A percentile compares a stretch with the other conserved stretches of the same genome.
These are phyloP conservation scores for Delichon dasypus DNA, from an alignment of 2,797 vertebrate genomes.

Conservation along the genomic window DNA sequence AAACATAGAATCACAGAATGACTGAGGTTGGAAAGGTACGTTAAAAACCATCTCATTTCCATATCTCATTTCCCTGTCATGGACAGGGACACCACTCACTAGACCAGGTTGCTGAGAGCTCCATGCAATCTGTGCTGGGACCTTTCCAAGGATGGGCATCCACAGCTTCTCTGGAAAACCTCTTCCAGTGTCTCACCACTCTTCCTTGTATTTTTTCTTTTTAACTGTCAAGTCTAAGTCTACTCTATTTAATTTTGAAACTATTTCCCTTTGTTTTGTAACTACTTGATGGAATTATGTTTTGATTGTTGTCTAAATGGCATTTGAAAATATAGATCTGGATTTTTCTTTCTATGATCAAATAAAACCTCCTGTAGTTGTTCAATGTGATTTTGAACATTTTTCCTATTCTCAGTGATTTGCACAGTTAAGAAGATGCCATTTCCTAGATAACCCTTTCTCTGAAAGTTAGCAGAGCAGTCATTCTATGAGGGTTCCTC, in stretches of 20 bases:
- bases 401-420: not conserved
- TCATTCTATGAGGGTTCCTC: not conserved
- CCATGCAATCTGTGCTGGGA: not conserved
- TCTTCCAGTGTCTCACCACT: not conserved
- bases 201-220: not conserved
- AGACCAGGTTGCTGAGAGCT: not conserved
- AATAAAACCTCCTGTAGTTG: not conserved
- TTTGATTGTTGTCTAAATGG: not conserved
- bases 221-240: not conserved
- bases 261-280: not conserved
- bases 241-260: not conserved
- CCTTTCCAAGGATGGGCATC: not conserved
- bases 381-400: not conserved
- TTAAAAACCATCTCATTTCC: not conserved
- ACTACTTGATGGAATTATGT: not conserved
- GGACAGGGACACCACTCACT: no score
- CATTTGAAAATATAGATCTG: not conserved
- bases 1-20: not conserved
- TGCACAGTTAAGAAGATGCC: not conserved
- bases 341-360: not conserved
- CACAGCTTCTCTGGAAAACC: not conserved
- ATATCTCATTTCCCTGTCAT: no score
- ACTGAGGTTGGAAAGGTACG: not conserved
- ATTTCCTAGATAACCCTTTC: not conserved
- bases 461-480: not conserved